Conservation (phyloP, 2,113 vertebrate species). For the Elaphurus davidianus region DNA sequence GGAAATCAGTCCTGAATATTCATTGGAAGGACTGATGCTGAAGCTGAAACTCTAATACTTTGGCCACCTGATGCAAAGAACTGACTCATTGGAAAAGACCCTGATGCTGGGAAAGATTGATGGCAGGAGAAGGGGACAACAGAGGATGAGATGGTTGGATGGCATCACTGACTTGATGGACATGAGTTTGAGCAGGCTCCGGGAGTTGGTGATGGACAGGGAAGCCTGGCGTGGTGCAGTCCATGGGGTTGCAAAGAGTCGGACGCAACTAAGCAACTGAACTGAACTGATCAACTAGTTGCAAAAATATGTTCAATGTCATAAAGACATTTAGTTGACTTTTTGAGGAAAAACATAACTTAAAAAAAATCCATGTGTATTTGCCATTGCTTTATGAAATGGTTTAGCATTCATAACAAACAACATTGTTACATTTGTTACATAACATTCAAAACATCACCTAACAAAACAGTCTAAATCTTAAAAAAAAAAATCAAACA, state of each 20-base stretch:
- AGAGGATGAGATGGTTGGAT: background rate
- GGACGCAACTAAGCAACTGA: background rate
- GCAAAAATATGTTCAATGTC: constrained; percentile 1
- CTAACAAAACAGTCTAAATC: background rate
- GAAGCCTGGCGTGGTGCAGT: background rate
- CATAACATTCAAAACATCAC: background rate
- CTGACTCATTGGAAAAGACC: background rate
- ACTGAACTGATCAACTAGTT: background rate
- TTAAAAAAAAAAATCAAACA: background rate
- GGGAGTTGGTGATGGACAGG: background rate
- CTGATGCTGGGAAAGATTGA: background rate
- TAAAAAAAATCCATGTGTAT: background rate
- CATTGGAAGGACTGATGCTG: background rate
- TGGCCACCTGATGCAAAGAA: background rate
- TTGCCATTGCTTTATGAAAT: background rate
- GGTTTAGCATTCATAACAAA: background rate
- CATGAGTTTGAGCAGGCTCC: background rate
- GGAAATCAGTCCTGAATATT: background rate
- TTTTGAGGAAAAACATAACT: background rate
- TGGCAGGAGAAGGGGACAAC: background rate
- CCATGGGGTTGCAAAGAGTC: background rate
- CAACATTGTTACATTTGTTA: background rate
- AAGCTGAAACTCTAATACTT: background rate
- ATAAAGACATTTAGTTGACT: background rate
- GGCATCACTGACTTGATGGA: background rate